Evolutionary conservation across 2,888 invertebrate genomes (phyloP).

Genomic region (Balanococcus diminutus): DNA sequence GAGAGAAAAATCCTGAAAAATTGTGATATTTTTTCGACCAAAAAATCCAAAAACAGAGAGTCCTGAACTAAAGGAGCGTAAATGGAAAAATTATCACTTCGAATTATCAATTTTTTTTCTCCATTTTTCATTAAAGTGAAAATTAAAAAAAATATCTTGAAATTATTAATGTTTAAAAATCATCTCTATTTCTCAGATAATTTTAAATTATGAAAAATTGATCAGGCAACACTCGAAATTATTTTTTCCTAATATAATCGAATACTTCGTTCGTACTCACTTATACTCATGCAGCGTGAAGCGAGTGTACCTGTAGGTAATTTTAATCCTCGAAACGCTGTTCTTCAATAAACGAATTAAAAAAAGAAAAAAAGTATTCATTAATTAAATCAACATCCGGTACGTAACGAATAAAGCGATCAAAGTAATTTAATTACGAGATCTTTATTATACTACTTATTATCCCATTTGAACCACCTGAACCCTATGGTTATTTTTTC

Average conservation of each 20-base stretch:
- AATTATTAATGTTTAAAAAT: too few species aligned
- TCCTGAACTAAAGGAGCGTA: too few species aligned
- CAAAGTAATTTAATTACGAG: constrained; percentile 20
- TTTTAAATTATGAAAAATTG: too few species aligned
- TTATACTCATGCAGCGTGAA: not conserved
- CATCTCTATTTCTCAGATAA: too few species aligned
- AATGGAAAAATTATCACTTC: too few species aligned
- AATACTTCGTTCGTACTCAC: not conserved
- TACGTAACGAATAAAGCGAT: constrained; percentile 22
- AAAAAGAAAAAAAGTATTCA: not conserved
- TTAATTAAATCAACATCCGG: constrained; percentile 42
- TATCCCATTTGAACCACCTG: constrained; percentile 25
- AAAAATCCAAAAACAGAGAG: too few species aligned
- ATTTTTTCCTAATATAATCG: not conserved
- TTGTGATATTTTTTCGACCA: too few species aligned
- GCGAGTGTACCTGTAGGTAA: not conserved
- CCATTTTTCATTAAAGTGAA: too few species aligned
- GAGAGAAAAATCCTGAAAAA: too few species aligned
- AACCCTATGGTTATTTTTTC: not conserved
- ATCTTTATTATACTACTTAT: constrained; percentile 13
- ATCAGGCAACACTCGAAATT: too few species aligned
- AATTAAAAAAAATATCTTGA: too few species aligned
- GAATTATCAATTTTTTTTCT: too few species aligned
- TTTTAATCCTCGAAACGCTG: not conserved
- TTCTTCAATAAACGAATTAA: not conserved